Base-by-base conservation (phyloP, 2,113 vertebrate species). In the Ariopsis seemanni region DNA sequence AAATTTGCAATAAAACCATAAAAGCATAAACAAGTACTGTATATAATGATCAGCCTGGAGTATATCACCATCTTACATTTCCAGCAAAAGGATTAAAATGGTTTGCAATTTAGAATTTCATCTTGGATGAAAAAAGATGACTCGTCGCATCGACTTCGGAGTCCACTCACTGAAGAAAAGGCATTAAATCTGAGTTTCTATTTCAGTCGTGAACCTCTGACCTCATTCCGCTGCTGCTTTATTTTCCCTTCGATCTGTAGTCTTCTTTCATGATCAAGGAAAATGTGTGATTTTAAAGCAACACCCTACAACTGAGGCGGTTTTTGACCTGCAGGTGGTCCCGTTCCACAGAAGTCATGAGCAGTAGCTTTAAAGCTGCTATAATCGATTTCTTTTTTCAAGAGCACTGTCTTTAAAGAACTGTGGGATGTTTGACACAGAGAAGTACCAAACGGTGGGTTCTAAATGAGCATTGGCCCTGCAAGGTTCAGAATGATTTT, bases 341-440 rank as follows among this genome's bases (percentile, higher is more conserved):
- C 77, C 7, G 52, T 79, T 57, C 52, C n/a, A 27, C n/a, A 18
- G 77, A 55, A 20, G 78, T 80, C 60, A 25, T n/a, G 34, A 50
- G 81, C 27, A 82, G 18, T 48, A 82, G 34, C 81, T 82, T 82
- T 82, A 63, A 63, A 82, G 20, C 81, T 14, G 34, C 30, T 60
- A 0, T 10, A 80, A 57, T 80, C 15, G 7, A 30, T 60, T 81
- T 42, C 1, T 20, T 22, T 60, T 34, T 60, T 77, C 10, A 74
- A 79, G 53, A 27, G 12, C 48, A 27, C 77, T 34, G n/a, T 77
- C 53, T 34, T 81, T 58, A 30, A 55, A 52, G 72, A 75, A 69
- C 15, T 34, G 14, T 34, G 69, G 1, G 27, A 1, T 7, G 30
- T 71, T 34, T 34, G 3, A 22, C 20, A 52, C 25, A 4, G 27